Conservation (phyloP, 35 echinoderm and acorn worm species). For the Ophioderma brevispina region DNA sequence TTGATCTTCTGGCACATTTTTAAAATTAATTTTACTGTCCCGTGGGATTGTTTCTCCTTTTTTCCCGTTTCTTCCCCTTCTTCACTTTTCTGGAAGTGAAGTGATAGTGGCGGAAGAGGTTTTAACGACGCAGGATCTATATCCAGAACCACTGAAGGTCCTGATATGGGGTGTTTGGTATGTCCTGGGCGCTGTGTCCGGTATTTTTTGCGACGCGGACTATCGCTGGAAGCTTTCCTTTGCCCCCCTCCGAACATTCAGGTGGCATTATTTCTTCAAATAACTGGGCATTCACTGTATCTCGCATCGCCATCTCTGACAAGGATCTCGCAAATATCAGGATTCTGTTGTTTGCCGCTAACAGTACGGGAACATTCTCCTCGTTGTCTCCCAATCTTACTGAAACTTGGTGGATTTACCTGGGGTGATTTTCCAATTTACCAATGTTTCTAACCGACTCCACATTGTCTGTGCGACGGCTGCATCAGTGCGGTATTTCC, state of each 20-base stretch:
- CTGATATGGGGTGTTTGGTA: constrained; percentile 4
- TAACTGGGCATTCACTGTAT: constrained; percentile 37
- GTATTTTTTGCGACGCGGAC: neutral
- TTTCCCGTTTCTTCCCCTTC: no score
- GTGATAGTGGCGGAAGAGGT: no score
- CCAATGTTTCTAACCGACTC: constrained; percentile 53
- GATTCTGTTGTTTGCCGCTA: constrained; percentile 74
- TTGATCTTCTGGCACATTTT: no score
- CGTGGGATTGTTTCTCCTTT: no score
- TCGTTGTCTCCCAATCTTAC: constrained; percentile 57
- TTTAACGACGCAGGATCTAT: neutral
- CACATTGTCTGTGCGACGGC: constrained; percentile 77
- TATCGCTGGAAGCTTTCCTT: neutral
- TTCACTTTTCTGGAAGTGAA: no score
- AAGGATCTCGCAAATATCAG: constrained; percentile 76
- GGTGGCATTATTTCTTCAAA: constrained; percentile 45
- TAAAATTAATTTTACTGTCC: no score
- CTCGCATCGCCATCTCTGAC: constrained; percentile 37
- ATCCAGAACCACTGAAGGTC: neutral
- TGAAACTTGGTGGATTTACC: constrained; percentile 20
- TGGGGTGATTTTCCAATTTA: constrained; percentile 19
- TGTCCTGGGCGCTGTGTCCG: constrained; percentile 21
- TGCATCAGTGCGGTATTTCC: constrained; percentile 90
- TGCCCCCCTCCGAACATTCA: constrained; percentile 31
- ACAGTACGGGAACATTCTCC: constrained; percentile 38